These are phyloP conservation scores for Sinocyclocheilus anophthalmus DNA, from an alignment of 2,113 vertebrate species.

Conservation along the genomic window DNA sequence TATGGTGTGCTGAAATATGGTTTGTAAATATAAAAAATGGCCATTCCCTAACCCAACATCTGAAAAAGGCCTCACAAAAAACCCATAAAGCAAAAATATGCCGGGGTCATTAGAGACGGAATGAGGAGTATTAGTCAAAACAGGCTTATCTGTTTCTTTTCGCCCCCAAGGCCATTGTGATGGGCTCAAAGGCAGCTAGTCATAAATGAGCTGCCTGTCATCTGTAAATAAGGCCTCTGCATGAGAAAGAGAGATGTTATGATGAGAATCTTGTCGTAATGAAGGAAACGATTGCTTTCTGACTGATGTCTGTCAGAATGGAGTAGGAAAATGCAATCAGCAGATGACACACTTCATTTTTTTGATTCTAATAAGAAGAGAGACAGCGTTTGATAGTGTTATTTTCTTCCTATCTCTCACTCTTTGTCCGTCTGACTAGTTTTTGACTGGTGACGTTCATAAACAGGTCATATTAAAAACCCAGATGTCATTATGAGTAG, in stretches of 20 bases:
- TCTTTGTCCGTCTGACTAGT: neutral
- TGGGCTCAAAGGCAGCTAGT: neutral
- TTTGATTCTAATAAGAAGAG: neutral
- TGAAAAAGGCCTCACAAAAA: neutral
- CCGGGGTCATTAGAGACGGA: conserved; percentile 22
- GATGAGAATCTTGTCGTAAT: conserved; percentile 17
- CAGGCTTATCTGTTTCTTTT: conserved; percentile 24
- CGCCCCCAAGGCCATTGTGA: neutral
- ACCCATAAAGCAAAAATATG: neutral
- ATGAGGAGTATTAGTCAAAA: conserved; percentile 21
- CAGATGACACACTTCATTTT: conserved; percentile 17
- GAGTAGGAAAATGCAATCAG: conserved; percentile 22
- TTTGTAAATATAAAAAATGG: neutral
- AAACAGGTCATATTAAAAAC: neutral
- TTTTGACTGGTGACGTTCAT: neutral
- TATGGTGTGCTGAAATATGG: conserved; percentile 6
- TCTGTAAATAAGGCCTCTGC: conserved; percentile 33
- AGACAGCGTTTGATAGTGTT: neutral
- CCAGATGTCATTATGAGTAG: neutral
- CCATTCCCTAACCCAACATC: neutral
- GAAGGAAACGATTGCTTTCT: conserved; percentile 13
- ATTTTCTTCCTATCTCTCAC: too few species aligned
- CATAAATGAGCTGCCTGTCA: conserved; percentile 15
- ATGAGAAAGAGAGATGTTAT: neutral
- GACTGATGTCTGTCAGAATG: conserved; percentile 20